These are phyloP conservation scores for Genyomyrus donnyi DNA, from an alignment of 2,113 vertebrate species.

Conservation along the genomic window DNA sequence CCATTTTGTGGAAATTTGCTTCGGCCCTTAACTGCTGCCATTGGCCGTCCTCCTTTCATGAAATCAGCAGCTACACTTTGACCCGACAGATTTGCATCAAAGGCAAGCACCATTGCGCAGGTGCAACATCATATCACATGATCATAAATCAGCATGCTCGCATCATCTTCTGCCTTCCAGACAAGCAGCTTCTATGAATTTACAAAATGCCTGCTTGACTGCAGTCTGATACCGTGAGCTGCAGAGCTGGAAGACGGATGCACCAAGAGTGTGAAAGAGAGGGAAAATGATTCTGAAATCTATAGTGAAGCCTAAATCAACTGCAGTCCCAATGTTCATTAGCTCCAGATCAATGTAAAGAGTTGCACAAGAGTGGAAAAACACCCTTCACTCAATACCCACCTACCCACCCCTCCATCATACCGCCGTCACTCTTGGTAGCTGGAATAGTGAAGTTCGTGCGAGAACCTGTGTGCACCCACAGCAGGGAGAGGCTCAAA, in stretches of 20 bases:
- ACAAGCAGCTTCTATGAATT: background rate
- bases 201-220: background rate
- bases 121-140: background rate
- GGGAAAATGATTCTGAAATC: background rate
- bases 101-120: background rate
- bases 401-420: background rate
- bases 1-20: background rate
- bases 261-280: conserved; percentile 2
- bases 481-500: background rate
- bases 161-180: background rate
- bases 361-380: conserved; percentile 26
- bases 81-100: background rate
- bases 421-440: background rate
- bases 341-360: conserved; percentile 22
- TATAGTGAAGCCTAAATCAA: background rate
- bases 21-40: too few species aligned
- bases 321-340: background rate
- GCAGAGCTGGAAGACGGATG: background rate
- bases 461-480: background rate
- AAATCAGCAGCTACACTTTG: conserved; percentile 6
- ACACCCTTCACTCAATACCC: conserved; percentile 14
- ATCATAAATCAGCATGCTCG: background rate
- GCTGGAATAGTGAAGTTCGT: background rate
- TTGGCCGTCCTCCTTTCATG: background rate
- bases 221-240: background rate